These are phyloP conservation scores for Ashinkailepas kermadecensis DNA, from an alignment of 2,888 invertebrate genomes.

Conservation along the genomic window DNA sequence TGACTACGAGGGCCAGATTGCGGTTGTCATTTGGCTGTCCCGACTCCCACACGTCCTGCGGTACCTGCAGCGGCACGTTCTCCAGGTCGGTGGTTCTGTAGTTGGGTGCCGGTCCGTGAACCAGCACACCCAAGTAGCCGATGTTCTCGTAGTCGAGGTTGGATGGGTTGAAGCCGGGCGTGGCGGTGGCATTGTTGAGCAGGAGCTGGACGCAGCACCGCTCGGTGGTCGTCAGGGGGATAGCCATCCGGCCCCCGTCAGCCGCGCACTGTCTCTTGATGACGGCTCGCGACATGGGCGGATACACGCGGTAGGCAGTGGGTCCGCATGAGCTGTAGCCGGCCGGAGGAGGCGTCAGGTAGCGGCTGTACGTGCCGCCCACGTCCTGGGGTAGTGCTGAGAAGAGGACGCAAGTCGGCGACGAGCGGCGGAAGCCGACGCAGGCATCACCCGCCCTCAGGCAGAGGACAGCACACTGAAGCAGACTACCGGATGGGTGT, in stretches of 20 bases:
- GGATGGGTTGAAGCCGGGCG: neutral
- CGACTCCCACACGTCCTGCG: neutral
- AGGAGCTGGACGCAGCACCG: neutral
- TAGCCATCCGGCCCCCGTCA: neutral
- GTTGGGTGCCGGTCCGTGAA: neutral
- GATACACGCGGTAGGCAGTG: neutral
- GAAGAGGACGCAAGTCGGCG: neutral
- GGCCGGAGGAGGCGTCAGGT: neutral
- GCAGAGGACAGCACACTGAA: neutral
- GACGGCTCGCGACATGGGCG: neutral
- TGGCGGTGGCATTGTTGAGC: neutral
- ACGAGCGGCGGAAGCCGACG: neutral
- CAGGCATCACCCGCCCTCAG: neutral
- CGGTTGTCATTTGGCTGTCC: neutral
- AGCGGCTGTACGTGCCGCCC: neutral
- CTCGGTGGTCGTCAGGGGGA: neutral
- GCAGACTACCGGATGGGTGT: neutral
- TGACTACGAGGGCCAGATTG: neutral
- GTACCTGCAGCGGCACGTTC: neutral
- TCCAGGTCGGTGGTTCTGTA: neutral
- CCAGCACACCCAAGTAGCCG: neutral
- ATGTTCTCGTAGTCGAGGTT: neutral
- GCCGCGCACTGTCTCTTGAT: neutral
- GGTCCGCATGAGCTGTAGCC: neutral
- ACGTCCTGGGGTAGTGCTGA: neutral